Base-by-base conservation (phyloP, 2,888 invertebrate genomes). In the Drosophila fulvimacula region DNA sequence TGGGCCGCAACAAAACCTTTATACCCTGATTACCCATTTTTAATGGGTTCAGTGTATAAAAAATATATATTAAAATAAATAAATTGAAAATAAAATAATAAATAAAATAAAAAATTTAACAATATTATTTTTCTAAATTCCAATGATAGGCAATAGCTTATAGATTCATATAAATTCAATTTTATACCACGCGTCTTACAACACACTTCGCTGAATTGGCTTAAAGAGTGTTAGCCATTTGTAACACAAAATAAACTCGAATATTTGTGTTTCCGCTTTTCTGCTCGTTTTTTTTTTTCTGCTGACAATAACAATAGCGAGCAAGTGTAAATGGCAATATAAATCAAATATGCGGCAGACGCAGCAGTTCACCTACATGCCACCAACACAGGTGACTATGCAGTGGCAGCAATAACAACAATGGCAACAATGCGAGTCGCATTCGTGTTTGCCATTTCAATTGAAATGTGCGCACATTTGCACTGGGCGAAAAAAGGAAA, bases 371-470 rank as follows among this genome's bases (percentile, higher is more conserved):
- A 79, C 70, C 70, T 64, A 79, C 68, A 72, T 66, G 46, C 46
- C 46, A 80, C 67, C 69, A 69, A 63, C 82, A 63, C 76, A 27
- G 55, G 44, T 53, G 42, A 32, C 52, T 61, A 48, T 68, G 59
- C 62, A 68, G 15, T 59, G 53, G 21, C 53, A 64, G 21, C 49
- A 66, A 13, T 49, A 64, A 27, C 51, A 63, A 49, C 46, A 55
- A 63, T 46, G 67, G 30, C 34, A 60, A 62, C 69, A 69, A n/a
- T n/a, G 63, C 55, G 63, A 57, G 79, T 73, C 82, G 76, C 82
- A 73, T 76, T 79, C 82, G 88, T 85, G 88, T 82, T 84, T 73
- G 82, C 82, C 85, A 88, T 83, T 86, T 79, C 89, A 86, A 88
- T 85, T 88, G 81, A 86, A 85, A 84, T 82, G 81, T 81, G 87